These are phyloP conservation scores for Myopa testacea DNA, from an alignment of 2,888 invertebrate genomes.

Conservation along the genomic window DNA sequence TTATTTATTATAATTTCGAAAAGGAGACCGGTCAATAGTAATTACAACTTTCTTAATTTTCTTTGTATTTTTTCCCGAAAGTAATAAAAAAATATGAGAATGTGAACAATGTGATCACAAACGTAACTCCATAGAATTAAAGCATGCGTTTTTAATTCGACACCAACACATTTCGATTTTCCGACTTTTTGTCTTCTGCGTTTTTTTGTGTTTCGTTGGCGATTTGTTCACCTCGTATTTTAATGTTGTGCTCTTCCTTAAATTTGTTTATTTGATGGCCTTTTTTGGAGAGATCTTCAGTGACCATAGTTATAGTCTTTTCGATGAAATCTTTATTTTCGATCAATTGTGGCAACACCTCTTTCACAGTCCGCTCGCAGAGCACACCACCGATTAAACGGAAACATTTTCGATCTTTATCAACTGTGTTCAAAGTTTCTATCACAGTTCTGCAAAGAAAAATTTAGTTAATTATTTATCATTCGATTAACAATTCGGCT, in stretches of 20 bases:
- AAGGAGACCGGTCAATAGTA: not conserved
- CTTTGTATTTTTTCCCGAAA: not conserved
- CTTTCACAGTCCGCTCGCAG: conserved; percentile 91
- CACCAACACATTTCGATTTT: conserved; percentile 73
- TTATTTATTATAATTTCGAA: not conserved
- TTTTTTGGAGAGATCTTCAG: conserved; percentile 85
- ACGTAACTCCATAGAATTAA: not conserved
- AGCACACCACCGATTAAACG: conserved; percentile 94
- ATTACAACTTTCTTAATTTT: conserved; percentile 21
- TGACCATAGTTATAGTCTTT: conserved; percentile 82
- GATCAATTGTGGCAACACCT: conserved; percentile 86
- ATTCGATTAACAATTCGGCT: conserved; percentile 14
- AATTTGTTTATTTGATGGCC: conserved; percentile 92
- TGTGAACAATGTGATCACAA: not conserved
- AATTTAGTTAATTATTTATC: not conserved
- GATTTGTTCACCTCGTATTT: conserved; percentile 78
- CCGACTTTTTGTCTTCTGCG: conserved; percentile 59
- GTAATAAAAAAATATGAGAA: not conserved
- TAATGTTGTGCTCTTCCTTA: conserved; percentile 90
- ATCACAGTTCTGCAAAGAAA: conserved; percentile 83
- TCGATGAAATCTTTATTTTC: conserved; percentile 84
- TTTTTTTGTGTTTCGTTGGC: conserved; percentile 58
- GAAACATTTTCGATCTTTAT: conserved; percentile 88
- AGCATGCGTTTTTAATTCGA: conserved; percentile 56
- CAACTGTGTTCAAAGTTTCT: conserved; percentile 89